phyloP scores from a whole-genome alignment of 2,888 invertebrate genomes.

The Leucoma salicis region DNA sequence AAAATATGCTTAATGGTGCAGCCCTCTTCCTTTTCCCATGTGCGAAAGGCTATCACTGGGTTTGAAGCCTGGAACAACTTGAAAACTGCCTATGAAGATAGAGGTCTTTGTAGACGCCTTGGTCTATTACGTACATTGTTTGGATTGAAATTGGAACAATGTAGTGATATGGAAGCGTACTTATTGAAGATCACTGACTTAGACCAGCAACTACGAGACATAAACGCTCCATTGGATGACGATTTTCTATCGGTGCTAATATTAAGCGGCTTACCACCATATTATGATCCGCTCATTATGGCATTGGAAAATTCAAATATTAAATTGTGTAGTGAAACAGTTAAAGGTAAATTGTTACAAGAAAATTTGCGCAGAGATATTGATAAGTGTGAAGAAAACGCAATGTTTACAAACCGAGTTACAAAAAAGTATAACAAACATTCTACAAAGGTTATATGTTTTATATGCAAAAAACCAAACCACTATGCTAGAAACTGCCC shows the following conservation, averaged over 20 bases:
- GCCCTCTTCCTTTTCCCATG: constrained; percentile 4
- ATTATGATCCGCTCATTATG: constrained; percentile 25
- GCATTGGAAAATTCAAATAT: constrained; percentile 23
- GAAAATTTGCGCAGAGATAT: constrained; percentile 2
- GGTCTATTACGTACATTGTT: constrained; percentile 1
- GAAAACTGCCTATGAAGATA: constrained; percentile 2
- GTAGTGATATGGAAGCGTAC: constrained; percentile 3
- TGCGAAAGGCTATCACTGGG: background rate
- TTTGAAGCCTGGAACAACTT: constrained; percentile 1
- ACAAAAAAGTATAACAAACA: background rate
- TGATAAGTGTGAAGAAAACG: constrained; percentile 5
- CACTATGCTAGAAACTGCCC: too few species aligned
- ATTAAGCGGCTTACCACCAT: constrained; percentile 19
- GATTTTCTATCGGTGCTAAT: constrained; percentile 22
- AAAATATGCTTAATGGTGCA: constrained; percentile 6
- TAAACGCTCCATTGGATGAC: constrained; percentile 20
- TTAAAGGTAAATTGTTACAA: constrained; percentile 10
- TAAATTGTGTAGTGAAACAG: constrained; percentile 15
- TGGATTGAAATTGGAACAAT: constrained; percentile 1
- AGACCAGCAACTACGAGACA: constrained; percentile 17
- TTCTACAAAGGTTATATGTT: too few species aligned
- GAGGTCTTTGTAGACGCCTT: background rate
- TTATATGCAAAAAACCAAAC: too few species aligned
- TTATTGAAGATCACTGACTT: background rate
- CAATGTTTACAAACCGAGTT: constrained; percentile 15